Conservation (phyloP, 2,797 vertebrate genomes). For the Coregonus ussuriensis region DNA sequence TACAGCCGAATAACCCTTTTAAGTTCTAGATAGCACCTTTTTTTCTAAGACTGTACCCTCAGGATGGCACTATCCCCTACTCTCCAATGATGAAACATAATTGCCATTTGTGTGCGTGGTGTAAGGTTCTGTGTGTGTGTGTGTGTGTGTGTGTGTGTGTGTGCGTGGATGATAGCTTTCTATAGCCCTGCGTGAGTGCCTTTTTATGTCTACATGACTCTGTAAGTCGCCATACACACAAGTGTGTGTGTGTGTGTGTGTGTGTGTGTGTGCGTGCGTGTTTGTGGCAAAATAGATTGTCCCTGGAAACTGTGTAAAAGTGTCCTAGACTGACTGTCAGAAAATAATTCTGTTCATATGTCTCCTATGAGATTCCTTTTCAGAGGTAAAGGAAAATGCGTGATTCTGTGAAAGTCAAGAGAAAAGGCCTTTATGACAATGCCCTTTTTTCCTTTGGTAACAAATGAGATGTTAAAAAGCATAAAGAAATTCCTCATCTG, state of each 20-base stretch:
- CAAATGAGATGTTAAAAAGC: neutral
- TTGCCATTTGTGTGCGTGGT: conserved; percentile 32
- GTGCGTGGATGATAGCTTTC: neutral
- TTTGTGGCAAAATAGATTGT: too few species aligned
- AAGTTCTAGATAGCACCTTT: too few species aligned
- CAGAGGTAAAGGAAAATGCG: neutral
- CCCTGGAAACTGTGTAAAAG: too few species aligned
- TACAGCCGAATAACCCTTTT: too few species aligned
- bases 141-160: conserved; percentile 39
- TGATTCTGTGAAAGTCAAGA: neutral
- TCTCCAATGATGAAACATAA: conserved; percentile 39
- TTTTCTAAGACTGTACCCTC: neutral
- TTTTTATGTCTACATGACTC: too few species aligned
- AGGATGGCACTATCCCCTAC: conserved; percentile 26
- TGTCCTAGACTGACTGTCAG: neutral
- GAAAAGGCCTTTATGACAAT: neutral
- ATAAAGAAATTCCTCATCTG: neutral
- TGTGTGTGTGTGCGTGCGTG: too few species aligned
- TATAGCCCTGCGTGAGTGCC: too few species aligned
- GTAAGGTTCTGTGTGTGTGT: conserved; percentile 7
- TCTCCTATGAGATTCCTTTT: neutral
- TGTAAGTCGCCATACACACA: too few species aligned
- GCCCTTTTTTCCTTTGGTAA: neutral
- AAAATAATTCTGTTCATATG: neutral
- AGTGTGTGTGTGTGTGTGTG: too few species aligned